Evolutionary conservation across 2,888 invertebrate genomes (phyloP), one percentile per base, ranked within the genome.

Genomic region (Sesia bembeciformis): DNA sequence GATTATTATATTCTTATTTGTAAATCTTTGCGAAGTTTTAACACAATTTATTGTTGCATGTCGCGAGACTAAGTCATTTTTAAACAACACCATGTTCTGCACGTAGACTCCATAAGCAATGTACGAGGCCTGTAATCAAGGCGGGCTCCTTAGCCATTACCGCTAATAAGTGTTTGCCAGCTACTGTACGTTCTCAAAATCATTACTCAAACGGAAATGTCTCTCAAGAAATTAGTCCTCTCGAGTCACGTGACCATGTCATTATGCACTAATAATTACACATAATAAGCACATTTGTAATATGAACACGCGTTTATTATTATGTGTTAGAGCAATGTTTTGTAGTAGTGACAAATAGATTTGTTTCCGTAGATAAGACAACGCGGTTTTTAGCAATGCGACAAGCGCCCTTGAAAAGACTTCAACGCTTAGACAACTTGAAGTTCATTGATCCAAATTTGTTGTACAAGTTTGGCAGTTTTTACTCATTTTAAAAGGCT

Each of bases 331-430:
- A 23, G 23, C 23, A 23, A 23, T 23, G 23, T 23, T 23, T 23
- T 23, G 23, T 23, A 23, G 23, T 23, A 23, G 23, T 23, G 23
- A 23, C 23, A 23, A 23, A 23, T 23, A 23, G 23, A 23, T 23
- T 23, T 23, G 1, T 23, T 23, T 23, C 23, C 23, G 23, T 23
- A 23, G 23, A 23, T 23, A 23, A 23, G 23, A 23, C 23, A 23
- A 23, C 23, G 23, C 23, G 23, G 23, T 23, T 46, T 46, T 46
- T 8, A 6, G 40, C 40, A 39, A 49, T 23, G 39, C 42, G 40
- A 41, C 73, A 76, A 75, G 77, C 81, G 86, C 82, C 86, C 86
- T 86, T 85, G 84, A 85, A 84, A 84, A 85, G 82, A 85, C 82
- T 81, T 85, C 86, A 84, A 84, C 85, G 85, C 81, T 76, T 76